Evolutionary conservation across 2,888 invertebrate genomes (phyloP).

Genomic region (Agrotis exclamationis): DNA sequence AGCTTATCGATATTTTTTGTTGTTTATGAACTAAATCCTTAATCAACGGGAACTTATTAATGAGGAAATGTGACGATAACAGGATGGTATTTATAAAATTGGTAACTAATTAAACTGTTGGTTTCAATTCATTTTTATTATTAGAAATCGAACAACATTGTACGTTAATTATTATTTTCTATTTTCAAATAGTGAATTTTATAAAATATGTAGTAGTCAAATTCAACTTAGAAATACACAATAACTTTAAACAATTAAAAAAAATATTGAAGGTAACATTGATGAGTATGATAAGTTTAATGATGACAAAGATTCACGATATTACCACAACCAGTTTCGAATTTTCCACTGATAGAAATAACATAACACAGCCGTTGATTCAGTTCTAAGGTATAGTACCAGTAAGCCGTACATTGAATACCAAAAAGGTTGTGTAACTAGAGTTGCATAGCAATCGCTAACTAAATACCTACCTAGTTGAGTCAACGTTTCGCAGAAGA

Average conservation of each 20-base stretch:
- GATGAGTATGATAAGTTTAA: no score
- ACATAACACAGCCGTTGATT: slow-evolving; percentile 19
- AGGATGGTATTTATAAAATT: slow-evolving; percentile 12
- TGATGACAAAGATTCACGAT: no score
- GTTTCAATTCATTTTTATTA: neutral
- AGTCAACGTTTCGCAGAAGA: slow-evolving; percentile 68
- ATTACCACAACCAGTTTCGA: slow-evolving; percentile 1
- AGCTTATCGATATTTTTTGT: slow-evolving; percentile 39
- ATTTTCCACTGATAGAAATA: slow-evolving; percentile 9
- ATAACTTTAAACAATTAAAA: no score
- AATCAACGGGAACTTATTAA: slow-evolving; percentile 24
- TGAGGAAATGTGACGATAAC: slow-evolving; percentile 13
- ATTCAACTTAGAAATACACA: neutral
- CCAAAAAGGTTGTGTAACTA: slow-evolving; percentile 53
- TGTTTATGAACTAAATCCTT: slow-evolving; percentile 25
- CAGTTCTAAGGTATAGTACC: slow-evolving; percentile 35
- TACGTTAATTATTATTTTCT: neutral
- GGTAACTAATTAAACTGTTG: neutral
- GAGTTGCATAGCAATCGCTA: slow-evolving; percentile 56
- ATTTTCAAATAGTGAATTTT: neutral
- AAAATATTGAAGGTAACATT: no score
- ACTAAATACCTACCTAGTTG: slow-evolving; percentile 47
- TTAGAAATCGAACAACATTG: neutral
- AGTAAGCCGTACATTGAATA: slow-evolving; percentile 49
- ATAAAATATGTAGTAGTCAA: neutral